Evolutionary conservation across 2,113 vertebrate species (phyloP), one percentile per base, ranked within the genome.

Genomic region (Lethenteron reissneri): DNA sequence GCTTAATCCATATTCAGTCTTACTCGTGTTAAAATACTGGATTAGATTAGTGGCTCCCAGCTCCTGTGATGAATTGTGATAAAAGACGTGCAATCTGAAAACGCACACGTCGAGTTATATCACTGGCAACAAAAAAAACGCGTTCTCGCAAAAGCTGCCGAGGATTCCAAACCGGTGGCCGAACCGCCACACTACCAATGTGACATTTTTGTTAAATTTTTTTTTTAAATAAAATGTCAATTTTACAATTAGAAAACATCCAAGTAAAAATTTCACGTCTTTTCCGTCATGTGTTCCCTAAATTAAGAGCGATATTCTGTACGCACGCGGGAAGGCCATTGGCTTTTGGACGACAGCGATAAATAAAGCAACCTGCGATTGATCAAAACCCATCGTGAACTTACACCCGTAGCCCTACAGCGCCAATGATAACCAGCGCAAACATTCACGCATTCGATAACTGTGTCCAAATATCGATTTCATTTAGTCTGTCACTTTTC

Each of bases 1-100:
- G 64, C 64, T 25, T 68, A 68, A 68, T 68, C 64, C 64, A 68
- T 68, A 68, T 68, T 68, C 64, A 68, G n/a, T 25, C 64, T 25
- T 25, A 17, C 64, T 17, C n/a, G n/a, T 25, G 64, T 25, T 25
- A 17, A 17, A 17, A n/a, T 68, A 68, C n/a, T 68, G 64, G 64
- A 68, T 68, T n/a, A 17, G 64, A 68, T 68, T 17, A 68, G 25
- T 68, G 64, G 64, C 25, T 25, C 8, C n/a, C 25, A 17, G 64
- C 64, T 68, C 8, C 25, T 17, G n/a, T 25, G n/a, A 25, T 25
- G 25, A 68, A 17, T 68, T 68, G n/a, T 68, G n/a, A 17, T 25
- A n/a, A 68, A 9, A 11, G n/a, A 25, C 9, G 64, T 68, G 64
- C 64, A 2, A 25, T 68, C n/a, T 68, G 64, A 10, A 11, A 68